Percentiles rank a stretch among this genome's conserved stretches.
phyloP scores from a whole-genome alignment of 2,113 vertebrate species.

The Cyprinus carpio region DNA sequence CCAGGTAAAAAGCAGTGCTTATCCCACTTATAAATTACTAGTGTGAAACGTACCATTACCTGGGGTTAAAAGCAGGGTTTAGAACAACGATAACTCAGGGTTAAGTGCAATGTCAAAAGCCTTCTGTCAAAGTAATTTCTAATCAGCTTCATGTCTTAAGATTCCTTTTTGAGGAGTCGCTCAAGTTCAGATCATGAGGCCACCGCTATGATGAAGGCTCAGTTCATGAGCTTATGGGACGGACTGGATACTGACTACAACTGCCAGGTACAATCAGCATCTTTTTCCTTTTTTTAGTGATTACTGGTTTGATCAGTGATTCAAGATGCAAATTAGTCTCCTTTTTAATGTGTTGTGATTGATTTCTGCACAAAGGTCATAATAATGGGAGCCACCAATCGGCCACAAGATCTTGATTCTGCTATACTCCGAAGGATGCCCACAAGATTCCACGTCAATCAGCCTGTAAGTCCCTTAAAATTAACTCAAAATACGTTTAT shows the following conservation, averaged over 20 bases:
- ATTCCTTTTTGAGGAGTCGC: constrained; percentile 93
- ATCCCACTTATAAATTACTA: no score
- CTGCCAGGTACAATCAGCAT: constrained; percentile 81
- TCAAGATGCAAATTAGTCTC: neutral
- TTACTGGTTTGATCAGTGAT: no score
- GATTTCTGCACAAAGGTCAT: constrained; percentile 81
- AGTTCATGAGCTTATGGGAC: constrained; percentile 99
- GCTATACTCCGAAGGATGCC: constrained; percentile 98
- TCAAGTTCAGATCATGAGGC: constrained; percentile 97
- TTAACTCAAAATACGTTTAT: neutral
- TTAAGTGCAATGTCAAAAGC: no score
- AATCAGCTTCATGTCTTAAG: constrained; percentile 70
- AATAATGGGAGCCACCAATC: constrained; percentile 97
- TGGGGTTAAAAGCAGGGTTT: no score
- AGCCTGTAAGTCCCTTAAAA: constrained; percentile 68
- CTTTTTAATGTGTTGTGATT: neutral
- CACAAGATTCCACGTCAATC: constrained; percentile 94
- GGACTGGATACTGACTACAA: constrained; percentile 91
- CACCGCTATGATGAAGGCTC: constrained; percentile 99
- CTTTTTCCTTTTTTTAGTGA: no score
- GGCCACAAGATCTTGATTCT: constrained; percentile 95
- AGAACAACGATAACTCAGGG: no score
- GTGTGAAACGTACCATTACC: no score
- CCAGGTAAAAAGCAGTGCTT: no score
- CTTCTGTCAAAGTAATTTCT: neutral